phyloP scores from a whole-genome alignment of 2,888 invertebrate species.

The Eupsilia transversa region DNA sequence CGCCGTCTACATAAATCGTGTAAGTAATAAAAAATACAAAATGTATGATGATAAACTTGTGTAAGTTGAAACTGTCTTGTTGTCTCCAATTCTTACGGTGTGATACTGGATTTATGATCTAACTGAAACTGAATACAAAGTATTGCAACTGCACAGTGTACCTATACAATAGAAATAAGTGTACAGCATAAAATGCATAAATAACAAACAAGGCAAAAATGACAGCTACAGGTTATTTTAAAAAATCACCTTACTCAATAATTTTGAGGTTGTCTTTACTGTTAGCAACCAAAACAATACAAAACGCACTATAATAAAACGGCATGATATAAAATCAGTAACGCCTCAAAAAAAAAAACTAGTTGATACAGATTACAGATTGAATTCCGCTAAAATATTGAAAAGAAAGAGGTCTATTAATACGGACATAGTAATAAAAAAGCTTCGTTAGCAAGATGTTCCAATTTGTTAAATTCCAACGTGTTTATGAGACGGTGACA shows the following conservation, averaged over 20 bases:
- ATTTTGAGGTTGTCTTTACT: neutral
- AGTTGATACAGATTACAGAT: slow-evolving; percentile 38
- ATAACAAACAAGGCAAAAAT: neutral
- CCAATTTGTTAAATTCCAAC: slow-evolving; percentile 45
- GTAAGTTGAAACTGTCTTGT: slow-evolving; percentile 47
- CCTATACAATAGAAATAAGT: neutral
- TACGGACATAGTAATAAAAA: slow-evolving; percentile 26
- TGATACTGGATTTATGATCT: slow-evolving; percentile 13
- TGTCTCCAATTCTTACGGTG: slow-evolving; percentile 28
- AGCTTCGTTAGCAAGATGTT: slow-evolving; percentile 30
- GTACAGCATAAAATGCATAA: neutral
- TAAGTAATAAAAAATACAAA: slow-evolving; percentile 77
- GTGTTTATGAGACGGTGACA: slow-evolving; percentile 41
- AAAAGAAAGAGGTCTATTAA: slow-evolving; percentile 34
- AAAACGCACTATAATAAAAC: slow-evolving; percentile 26
- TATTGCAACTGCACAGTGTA: too few species aligned
- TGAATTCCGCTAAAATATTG: slow-evolving; percentile 36
- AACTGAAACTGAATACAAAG: neutral
- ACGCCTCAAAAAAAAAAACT: slow-evolving; percentile 41
- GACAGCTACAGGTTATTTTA: neutral
- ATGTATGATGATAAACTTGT: slow-evolving; percentile 65
- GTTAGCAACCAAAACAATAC: slow-evolving; percentile 16
- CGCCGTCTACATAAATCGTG: slow-evolving; percentile 83
- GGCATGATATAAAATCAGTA: slow-evolving; percentile 31
- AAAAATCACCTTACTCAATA: neutral